Evolutionary conservation across 2,888 invertebrate species (phyloP), one percentile per base, ranked within the genome.

Genomic region (Hoplodrina blanda): DNA sequence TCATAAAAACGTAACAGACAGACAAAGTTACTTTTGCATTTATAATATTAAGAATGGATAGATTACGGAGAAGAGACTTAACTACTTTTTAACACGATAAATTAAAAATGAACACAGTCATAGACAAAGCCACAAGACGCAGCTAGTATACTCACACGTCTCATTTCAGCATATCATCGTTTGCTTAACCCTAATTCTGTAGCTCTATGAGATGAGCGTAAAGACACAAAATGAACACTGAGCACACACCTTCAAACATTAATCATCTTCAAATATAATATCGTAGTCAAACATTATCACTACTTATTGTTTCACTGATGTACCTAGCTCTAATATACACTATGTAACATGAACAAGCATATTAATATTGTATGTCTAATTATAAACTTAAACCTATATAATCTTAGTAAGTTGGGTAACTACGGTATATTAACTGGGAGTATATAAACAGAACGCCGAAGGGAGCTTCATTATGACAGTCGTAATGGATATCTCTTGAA

Each of bases 231-330:
- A 50, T 44, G 56, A 76, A 69, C 69, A 76, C 46, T 17, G 17
- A 17, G 13, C 49, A 56, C 15, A 49, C 60, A 57, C 19, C 17
- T 76, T 50, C 13, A 5, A 44, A 53, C 78, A 78, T 81, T 81
- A 70, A 70, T 78, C 78, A 81, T 71, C 49, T 62, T 10, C 33
- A 53, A 78, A 63, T 53, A 76, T 76, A 70, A 76, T 76, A 70
- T 65, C 44, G 49, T 44, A 49, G 37, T 55, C 25, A 44, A 50
- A 77, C 62, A 81, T 77, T 80, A 55, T 30, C 13, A 57, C 20
- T 19, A 61, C 67, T 67, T 59, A 80, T 67, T 67, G 69, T 76
- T 80, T 75, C 30, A 76, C 33, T 56, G 56, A 76, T 44, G 52
- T 61, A 75, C 53, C 44, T 55, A 37, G n/a, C 77, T 72, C 77